Evolutionary conservation across 92 coral and sea anemone genomes (phyloP), one percentile per base, ranked within the genome.

Genomic region (Parazoanthus atlanticus): DNA sequence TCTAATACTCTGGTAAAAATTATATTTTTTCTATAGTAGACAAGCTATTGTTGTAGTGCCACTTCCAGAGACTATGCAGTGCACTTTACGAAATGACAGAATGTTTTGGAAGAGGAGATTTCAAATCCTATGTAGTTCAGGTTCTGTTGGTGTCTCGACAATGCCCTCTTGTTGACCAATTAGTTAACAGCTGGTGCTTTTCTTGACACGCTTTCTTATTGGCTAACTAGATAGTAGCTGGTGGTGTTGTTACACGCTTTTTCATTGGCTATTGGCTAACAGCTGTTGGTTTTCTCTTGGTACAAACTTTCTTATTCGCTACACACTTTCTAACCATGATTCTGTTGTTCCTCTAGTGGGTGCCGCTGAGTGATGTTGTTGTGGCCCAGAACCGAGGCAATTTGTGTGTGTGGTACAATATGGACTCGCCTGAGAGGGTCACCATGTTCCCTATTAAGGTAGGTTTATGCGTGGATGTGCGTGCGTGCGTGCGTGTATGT

Each of bases 401-500:
- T 84, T 89, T 97, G 88, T 97, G 99, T 79, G 94, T 97, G 56
- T 97, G 99, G 99, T 97, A 97, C 92, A 97, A 97, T 78, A 97
- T 97, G 56, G 99, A 97, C 88, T 94, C 99, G 80, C 99, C 99
- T 23, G 93, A 97, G 85, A 90, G 98, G 80, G 99, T 97, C 12
- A 95, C 99, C 78, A 97, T 97, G 99, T 97, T 97, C 86, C 99
- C 99, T 6, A 97, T 97, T 34, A 97, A 97, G 99, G 99, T 97
- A 69, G 58, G 88, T 47, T 34, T 61, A 2, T 61, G 25, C 26
- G 7, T 61, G 67, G n/a, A 0, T 13, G 64, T 56, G 8, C 23
- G 64, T 43, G 47, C 4, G 47, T 43, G 41, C 5, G 41, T 38
- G 41, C 5, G 41, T 38, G 41, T 38, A 5, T 38, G 41, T 38